phyloP scores from a whole-genome alignment of 37 sponge, comb jelly and placozoan genomes.

The Hormiphora californensis region DNA sequence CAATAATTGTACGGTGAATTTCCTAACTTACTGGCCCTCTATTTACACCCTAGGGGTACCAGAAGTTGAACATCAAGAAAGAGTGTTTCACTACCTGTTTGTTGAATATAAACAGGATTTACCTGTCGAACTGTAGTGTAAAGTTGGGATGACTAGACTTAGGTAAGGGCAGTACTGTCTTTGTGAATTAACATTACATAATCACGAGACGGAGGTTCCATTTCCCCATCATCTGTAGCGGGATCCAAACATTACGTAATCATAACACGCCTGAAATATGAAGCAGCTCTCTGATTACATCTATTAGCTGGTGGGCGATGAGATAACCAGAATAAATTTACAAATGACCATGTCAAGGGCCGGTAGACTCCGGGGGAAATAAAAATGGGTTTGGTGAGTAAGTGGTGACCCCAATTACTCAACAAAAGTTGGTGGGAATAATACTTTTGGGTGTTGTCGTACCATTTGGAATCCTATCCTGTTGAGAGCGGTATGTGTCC shows the following conservation, averaged over 20 bases:
- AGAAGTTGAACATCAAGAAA: background rate
- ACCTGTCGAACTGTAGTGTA: background rate
- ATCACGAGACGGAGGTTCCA: background rate
- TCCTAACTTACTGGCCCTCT: too few species aligned
- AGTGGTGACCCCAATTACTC: too few species aligned
- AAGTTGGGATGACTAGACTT: background rate
- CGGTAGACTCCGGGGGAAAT: too few species aligned
- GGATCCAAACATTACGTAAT: background rate
- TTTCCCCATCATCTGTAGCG: background rate
- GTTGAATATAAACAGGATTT: background rate
- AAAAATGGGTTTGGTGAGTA: too few species aligned
- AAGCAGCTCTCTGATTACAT: background rate
- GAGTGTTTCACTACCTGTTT: background rate
- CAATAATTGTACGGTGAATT: too few species aligned
- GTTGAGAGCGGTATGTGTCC: constrained; percentile 13
- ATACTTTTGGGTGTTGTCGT: background rate
- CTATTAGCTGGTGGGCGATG: background rate
- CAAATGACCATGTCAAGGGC: too few species aligned
- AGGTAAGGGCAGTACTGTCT: background rate
- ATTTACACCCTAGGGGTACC: too few species aligned
- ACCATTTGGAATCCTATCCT: constrained; percentile 7
- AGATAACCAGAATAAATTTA: too few species aligned
- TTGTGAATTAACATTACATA: constrained; percentile 29
- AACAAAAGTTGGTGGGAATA: too few species aligned
- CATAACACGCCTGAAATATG: background rate